Evolutionary conservation across 2,113 vertebrate species (phyloP).

Genomic region (Dipodomys spectabilis): DNA sequence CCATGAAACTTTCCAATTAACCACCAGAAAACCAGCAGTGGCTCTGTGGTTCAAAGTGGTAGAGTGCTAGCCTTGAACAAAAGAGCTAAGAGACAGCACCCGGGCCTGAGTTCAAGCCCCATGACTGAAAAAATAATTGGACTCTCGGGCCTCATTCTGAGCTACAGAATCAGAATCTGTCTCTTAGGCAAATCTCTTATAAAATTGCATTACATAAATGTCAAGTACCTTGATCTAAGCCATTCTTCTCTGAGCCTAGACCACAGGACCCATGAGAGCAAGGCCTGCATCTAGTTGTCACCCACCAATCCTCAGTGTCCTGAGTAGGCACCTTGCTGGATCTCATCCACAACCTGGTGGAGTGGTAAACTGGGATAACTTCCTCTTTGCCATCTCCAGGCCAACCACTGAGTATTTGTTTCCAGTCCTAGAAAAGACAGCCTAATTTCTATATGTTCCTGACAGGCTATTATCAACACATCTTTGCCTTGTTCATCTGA

Average conservation of each 20-base stretch:
- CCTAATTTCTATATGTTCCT: neutral
- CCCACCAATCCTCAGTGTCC: neutral
- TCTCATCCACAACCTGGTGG: neutral
- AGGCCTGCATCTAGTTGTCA: neutral
- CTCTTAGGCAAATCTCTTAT: neutral
- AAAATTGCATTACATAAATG: neutral
- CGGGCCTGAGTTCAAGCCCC: no score
- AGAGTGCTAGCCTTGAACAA: no score
- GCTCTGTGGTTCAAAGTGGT: no score
- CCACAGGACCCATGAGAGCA: neutral
- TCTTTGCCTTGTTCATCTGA: neutral
- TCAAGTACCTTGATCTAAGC: neutral
- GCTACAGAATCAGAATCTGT: constrained; percentile 12
- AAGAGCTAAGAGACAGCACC: no score
- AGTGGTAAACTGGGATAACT: neutral
- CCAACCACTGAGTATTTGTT: neutral
- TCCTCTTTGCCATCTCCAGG: neutral
- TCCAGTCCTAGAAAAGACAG: neutral
- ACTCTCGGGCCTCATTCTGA: neutral
- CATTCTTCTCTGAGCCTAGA: neutral
- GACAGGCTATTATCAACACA: neutral
- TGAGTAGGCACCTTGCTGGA: neutral
- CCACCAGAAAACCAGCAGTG: no score
- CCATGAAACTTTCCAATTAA: no score
- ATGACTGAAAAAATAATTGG: no score